Percentiles rank a stretch among this genome's conserved stretches.
These are phyloP conservation scores for Anas platyrhynchos DNA, from an alignment of 2,113 vertebrate species.

Conservation along the genomic window DNA sequence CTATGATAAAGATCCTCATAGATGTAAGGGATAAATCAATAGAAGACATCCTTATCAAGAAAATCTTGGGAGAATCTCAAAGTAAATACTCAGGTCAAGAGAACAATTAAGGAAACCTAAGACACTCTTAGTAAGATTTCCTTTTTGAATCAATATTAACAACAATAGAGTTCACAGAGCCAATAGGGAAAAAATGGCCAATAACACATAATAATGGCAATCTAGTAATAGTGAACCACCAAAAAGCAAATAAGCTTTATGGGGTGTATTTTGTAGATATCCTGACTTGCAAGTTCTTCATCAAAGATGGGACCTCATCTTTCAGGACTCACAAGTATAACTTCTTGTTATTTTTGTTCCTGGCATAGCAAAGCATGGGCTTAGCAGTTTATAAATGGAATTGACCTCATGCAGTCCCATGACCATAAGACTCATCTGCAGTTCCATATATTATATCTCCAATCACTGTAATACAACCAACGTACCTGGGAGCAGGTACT, in stretches of 20 bases:
- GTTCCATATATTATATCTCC: not conserved
- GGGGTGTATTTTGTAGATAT: not conserved
- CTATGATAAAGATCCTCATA: not conserved
- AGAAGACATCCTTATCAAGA: not conserved
- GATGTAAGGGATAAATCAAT: constrained; percentile 14
- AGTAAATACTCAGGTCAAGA: not conserved
- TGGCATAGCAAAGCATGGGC: not conserved
- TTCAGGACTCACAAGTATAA: not conserved
- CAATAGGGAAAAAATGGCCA: not conserved
- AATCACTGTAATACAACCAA: not conserved
- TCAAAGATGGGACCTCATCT: not conserved
- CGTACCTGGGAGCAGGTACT: not conserved
- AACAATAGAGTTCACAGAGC: not conserved
- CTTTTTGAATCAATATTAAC: not conserved
- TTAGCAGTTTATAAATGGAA: not conserved
- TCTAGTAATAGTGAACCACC: not conserved
- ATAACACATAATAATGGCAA: not conserved
- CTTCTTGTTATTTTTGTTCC: not conserved
- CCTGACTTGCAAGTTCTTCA: not conserved
- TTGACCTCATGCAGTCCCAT: not conserved
- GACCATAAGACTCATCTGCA: not conserved
- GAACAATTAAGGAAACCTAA: not conserved
- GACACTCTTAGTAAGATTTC: not conserved
- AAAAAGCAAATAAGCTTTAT: not conserved
- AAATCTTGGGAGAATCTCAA: not conserved